Base-by-base conservation (phyloP, 2,797 vertebrate genomes). In the Margarornis squamiger region DNA sequence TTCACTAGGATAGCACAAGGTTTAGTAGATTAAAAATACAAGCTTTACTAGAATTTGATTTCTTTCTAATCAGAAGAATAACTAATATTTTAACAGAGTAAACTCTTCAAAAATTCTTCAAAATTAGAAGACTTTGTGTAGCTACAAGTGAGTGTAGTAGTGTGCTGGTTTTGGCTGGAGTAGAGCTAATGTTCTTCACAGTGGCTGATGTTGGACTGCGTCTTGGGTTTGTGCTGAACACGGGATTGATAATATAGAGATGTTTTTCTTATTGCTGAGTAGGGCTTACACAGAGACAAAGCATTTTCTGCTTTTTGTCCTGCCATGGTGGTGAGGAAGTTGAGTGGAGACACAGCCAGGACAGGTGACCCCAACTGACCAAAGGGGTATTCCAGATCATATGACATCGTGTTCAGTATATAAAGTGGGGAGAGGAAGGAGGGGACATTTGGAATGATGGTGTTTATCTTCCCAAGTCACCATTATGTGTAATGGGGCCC, bases 41-140 rank as follows among this genome's bases (percentile, higher is more conserved):
- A 48, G n/a, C 13, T 63, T 63, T 55, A 36, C 15, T 84, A 63
- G 46, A 80, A 84, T 58, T 68, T 29, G 2, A 57, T 76, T 87
- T 85, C 15, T 86, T 91, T 87, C 62, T 36, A 73, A 79, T 70
- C 46, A 43, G 78, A 24, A 85, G 30, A 87, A 68, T 57, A 84
- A 81, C 36, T 21, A 78, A 74, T 54, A 79, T 30, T 58, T 92
- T 30, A 78, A 57, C 21, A 66, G 43, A 85, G 29, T 1, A 76
- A 82, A 76, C 70, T 73, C 17, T 86, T 84, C 52, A 88, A 62
- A 76, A 82, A 76, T 73, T 73, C 17, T 86, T 84, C 52, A 88
- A 62, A 43, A 36, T 55, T 26, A 7, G 39, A 86, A 63, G 26
- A 55, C 19, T 39, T n/a, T 66, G 19, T 21, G 13, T 14, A 61